Evolutionary conservation across 2,888 invertebrate species (phyloP).

Genomic region (Aleiodes alternator): DNA sequence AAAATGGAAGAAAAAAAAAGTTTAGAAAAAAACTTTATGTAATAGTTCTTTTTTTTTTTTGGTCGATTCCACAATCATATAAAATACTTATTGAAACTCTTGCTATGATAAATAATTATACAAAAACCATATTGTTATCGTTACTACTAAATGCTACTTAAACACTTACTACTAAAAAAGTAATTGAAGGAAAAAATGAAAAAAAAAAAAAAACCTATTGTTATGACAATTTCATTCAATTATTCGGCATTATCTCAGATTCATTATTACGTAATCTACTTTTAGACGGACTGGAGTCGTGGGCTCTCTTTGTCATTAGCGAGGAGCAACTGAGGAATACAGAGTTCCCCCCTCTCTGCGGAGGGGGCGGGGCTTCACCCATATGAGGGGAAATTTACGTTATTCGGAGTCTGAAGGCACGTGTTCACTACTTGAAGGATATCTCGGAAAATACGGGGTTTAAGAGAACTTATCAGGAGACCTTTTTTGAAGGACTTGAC

Average conservation of each 20-base stretch:
- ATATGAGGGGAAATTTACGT: no score
- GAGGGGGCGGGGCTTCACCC: no score
- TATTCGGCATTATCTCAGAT: conserved; percentile 33
- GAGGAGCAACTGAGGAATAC: background rate
- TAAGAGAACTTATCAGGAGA: no score
- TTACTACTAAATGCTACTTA: conserved; percentile 46
- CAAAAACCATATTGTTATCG: conserved; percentile 51
- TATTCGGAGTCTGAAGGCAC: no score
- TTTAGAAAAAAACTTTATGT: conserved; percentile 27
- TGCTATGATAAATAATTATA: conserved; percentile 42
- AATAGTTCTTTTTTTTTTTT: conserved; percentile 17
- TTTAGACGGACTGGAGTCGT: background rate
- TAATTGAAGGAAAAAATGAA: conserved; percentile 37
- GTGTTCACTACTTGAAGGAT: no score
- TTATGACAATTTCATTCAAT: conserved; percentile 31
- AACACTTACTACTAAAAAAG: conserved; percentile 39
- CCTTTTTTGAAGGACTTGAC: no score
- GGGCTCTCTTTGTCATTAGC: conserved; percentile 18
- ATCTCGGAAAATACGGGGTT: no score
- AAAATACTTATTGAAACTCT: conserved; percentile 49
- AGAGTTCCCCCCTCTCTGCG: no score
- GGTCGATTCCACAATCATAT: conserved; percentile 29
- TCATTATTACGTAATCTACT: conserved; percentile 17
- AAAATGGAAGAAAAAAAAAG: background rate
- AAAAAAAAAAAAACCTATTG: conserved; percentile 15